Base-by-base conservation (phyloP, 2,888 invertebrate genomes). In the Mimachlamys varia region DNA sequence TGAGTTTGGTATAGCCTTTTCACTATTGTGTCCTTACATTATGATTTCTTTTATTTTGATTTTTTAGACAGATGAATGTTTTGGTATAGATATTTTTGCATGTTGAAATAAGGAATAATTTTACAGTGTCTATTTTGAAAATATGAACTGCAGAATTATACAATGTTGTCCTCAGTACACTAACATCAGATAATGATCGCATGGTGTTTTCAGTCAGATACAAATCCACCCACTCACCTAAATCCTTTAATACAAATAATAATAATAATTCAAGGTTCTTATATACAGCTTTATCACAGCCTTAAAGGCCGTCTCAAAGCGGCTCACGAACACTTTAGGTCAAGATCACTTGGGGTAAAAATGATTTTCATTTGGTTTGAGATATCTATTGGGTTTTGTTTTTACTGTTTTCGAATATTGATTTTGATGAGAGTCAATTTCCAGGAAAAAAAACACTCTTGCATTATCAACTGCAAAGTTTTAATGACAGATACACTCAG, bases 51-150 rank as follows among this genome's bases (percentile, higher is more conserved):
- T 76, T 76, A 76, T 76, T 76, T 27, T 27, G 76, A 76, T 76
- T 76, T 76, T 76, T 15, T 76, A 76, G 76, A 76, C 58, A 58
- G 76, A 76, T 33, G 33, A 76, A 33, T 76, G 76, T 76, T 76
- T 76, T 76, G 17, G 76, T 76, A 15, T 76, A 76, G 12, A 76
- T 27, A 76, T 33, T n/a, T 33, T 10, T 76, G 76, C 76, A 76
- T 76, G 76, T 27, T 12, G 12, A 76, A 33, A 22, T 27, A 76
- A 76, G 62, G 22, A 33, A 76, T 13, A 76, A 27, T 33, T 49
- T 50, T 88, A 88, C n/a, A 55, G 89, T 49, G 22, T 88, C 44
- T 88, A 49, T 27, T 49, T 15, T 37, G 44, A 7, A 88, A 53
- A 88, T 27, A 88, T 22, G 53, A 53, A 13, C 87, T 87, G 22